Conservation (phyloP, 2,113 vertebrate genomes). For the Pelvicachromis taeniatus region DNA sequence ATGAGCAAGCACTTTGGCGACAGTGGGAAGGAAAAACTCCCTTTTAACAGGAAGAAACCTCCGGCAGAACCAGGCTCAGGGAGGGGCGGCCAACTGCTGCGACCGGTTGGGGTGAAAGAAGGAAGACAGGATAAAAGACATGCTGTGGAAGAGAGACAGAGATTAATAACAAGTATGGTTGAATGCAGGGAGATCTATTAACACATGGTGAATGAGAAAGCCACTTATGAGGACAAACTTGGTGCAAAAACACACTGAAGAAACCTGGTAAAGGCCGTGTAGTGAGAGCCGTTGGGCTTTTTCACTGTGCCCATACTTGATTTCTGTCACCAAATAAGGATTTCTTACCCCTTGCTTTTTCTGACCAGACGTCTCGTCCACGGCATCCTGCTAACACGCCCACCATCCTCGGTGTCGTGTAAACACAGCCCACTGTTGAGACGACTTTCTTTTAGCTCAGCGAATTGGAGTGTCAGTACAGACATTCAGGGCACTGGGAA, state of each 20-base stretch:
- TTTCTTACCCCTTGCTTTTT: background rate
- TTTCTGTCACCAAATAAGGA: conserved; percentile 54
- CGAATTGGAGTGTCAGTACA: conserved; percentile 15
- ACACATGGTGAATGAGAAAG: no score
- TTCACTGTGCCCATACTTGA: background rate
- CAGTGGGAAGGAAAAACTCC: no score
- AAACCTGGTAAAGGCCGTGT: background rate
- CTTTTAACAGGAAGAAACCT: no score
- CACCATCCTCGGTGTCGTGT: background rate
- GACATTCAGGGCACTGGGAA: background rate
- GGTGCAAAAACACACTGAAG: background rate
- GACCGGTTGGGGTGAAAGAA: no score
- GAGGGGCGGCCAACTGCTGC: no score
- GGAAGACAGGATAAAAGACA: no score
- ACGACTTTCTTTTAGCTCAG: background rate
- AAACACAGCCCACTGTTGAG: conserved; percentile 31
- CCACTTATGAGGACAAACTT: background rate
- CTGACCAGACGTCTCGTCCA: background rate
- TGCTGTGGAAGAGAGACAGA: no score
- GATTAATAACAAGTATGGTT: no score
- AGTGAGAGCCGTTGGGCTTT: background rate
- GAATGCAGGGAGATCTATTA: no score
- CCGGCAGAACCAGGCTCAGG: no score
- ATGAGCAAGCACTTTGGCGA: no score
- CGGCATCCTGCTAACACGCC: background rate